phyloP scores from a whole-genome alignment of 2,888 invertebrate genomes.

The Stegana nigrithorax region DNA sequence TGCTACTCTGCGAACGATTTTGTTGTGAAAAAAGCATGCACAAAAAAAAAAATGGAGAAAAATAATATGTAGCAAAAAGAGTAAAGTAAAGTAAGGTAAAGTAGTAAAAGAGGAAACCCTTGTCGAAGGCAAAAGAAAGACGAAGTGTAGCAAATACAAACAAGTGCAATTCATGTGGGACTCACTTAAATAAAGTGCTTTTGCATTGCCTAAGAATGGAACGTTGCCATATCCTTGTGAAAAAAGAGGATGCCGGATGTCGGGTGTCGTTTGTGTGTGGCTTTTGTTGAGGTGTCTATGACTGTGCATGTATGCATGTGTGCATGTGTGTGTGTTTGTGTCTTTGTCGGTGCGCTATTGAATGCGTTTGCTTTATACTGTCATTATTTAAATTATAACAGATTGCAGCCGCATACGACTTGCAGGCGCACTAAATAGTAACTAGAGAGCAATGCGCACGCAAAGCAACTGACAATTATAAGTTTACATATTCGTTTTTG shows the following conservation, averaged over 20 bases:
- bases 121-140: slow-evolving; percentile 43
- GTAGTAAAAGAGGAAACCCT: too few relatives aligned
- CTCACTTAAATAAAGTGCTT: slow-evolving; percentile 60
- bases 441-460: not conserved
- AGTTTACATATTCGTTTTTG: not conserved
- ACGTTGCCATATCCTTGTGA: not conserved
- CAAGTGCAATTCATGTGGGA: slow-evolving; percentile 60
- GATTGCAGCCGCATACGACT: slow-evolving; percentile 27
- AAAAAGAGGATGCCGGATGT: slow-evolving; percentile 2
- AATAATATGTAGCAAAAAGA: slow-evolving; percentile 2
- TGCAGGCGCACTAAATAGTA: not conserved
- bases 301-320: slow-evolving; percentile 8
- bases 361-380: slow-evolving; percentile 19
- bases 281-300: slow-evolving; percentile 22
- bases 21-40: too few relatives aligned
- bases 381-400: slow-evolving; percentile 56
- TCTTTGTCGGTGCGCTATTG: not conserved
- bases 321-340: slow-evolving; percentile 30
- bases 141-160: slow-evolving; percentile 56
- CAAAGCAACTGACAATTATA: not conserved
- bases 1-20: too few relatives aligned
- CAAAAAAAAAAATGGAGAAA: not conserved
- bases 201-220: slow-evolving; percentile 47
- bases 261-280: slow-evolving; percentile 39
- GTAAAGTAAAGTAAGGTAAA: too few relatives aligned